Evolutionary conservation across 2,888 invertebrate genomes (phyloP).

Genomic region (Aphidius colemani): DNA sequence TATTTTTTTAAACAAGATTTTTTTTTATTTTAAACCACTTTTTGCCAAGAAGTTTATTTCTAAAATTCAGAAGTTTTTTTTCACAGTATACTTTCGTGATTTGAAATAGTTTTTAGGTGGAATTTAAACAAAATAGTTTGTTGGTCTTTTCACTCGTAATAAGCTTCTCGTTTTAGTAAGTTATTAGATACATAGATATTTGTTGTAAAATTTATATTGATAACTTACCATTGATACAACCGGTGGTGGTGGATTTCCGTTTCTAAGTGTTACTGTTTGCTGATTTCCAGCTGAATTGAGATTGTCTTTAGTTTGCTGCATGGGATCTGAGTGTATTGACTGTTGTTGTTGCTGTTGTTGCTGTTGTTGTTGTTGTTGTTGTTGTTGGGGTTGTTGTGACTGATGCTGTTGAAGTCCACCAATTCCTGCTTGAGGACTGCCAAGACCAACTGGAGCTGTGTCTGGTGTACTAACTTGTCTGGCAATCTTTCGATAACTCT

Average conservation of each 20-base stretch:
- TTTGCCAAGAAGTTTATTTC: too few species aligned
- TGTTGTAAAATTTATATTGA: too few species aligned
- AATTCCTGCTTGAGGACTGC: slow-evolving; percentile 56
- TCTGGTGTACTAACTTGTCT: slow-evolving; percentile 59
- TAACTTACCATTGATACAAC: slow-evolving; percentile 57
- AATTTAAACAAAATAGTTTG: too few species aligned
- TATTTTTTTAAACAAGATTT: too few species aligned
- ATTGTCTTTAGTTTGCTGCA: slow-evolving; percentile 59
- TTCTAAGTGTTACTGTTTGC: slow-evolving; percentile 55
- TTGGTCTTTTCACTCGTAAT: too few species aligned
- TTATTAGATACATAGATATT: too few species aligned
- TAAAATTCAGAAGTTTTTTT: too few species aligned
- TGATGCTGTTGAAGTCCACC: slow-evolving; percentile 48
- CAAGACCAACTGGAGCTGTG: slow-evolving; percentile 56
- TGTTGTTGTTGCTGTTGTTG: slow-evolving; percentile 51
- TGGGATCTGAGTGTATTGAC: slow-evolving; percentile 53
- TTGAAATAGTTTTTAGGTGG: too few species aligned
- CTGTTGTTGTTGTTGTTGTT: slow-evolving; percentile 43
- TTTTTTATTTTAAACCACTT: too few species aligned
- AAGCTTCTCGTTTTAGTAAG: too few species aligned
- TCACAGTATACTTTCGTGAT: too few species aligned
- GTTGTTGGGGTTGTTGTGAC: slow-evolving; percentile 44
- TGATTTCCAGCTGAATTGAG: slow-evolving; percentile 55
- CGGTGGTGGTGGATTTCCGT: slow-evolving; percentile 57
- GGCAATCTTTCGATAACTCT: slow-evolving; percentile 59